Evolutionary conservation across 2,888 invertebrate genomes (phyloP).

Genomic region (Lepeophtheirus nordmannii): DNA sequence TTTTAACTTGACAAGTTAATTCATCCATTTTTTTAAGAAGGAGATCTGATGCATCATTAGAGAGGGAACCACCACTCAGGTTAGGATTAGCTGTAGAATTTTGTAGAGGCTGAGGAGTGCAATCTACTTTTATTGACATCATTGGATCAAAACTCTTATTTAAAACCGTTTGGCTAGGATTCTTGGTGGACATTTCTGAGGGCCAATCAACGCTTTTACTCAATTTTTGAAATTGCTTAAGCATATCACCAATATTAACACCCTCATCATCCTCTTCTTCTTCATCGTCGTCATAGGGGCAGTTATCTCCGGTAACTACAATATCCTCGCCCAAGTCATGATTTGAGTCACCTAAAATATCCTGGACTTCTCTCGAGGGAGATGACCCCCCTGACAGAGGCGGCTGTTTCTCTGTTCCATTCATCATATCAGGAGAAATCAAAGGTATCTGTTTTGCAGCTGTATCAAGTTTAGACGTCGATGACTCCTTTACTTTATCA

Average conservation of each 20-base stretch:
- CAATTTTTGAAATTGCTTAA: neutral
- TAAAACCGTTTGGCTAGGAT: neutral
- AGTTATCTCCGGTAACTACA: constrained; percentile 8
- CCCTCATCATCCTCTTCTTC: constrained; percentile 28
- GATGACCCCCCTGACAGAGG: neutral
- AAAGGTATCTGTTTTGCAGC: neutral
- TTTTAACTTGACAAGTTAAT: neutral
- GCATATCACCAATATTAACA: neutral
- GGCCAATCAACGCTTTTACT: neutral
- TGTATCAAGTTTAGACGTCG: neutral
- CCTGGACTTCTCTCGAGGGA: constrained; percentile 17
- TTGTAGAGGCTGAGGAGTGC: neutral
- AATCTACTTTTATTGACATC: neutral
- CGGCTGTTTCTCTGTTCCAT: neutral
- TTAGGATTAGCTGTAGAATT: neutral
- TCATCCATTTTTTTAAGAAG: constrained; percentile 14
- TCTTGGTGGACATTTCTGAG: neutral
- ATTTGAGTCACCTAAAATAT: constrained; percentile 19
- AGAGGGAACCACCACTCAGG: neutral
- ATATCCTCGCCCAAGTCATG: constrained; percentile 13
- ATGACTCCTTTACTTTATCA: neutral
- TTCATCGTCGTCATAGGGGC: constrained; percentile 26
- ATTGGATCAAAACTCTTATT: neutral
- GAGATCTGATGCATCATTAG: neutral
- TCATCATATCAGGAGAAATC: neutral